Evolutionary conservation across 2,113 vertebrate species (phyloP).

Genomic region (Sylvia atricapilla): DNA sequence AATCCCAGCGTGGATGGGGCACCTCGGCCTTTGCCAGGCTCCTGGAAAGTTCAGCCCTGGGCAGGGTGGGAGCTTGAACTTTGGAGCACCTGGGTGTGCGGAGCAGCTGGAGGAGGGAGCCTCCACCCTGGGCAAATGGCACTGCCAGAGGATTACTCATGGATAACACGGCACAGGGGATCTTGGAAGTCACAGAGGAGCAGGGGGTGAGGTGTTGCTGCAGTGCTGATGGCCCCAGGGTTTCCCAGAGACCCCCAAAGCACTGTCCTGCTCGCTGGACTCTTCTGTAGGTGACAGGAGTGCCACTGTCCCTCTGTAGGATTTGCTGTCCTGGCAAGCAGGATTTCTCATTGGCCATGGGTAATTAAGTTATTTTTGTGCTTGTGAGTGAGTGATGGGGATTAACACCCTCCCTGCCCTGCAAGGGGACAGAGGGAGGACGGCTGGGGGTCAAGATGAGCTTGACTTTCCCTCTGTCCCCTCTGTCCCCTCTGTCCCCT

Average conservation of each 20-base stretch:
- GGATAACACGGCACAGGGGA: accelerated
- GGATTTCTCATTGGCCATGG: not conserved
- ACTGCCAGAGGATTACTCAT: not conserved
- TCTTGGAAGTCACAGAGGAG: not conserved
- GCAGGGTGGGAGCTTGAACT: conserved; percentile 28
- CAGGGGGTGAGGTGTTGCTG: not conserved
- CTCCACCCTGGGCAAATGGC: not conserved
- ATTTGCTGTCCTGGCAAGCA: not conserved
- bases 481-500: too few species aligned
- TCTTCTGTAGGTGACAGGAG: not conserved
- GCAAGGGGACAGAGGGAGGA: not conserved
- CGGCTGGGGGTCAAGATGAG: not conserved
- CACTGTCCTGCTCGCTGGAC: not conserved
- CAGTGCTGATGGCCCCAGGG: not conserved
- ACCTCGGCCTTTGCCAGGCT: not conserved
- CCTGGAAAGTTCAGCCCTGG: not conserved
- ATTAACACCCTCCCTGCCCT: not conserved
- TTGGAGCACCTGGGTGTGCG: not conserved
- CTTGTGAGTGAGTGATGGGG: not conserved
- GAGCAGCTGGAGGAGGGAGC: not conserved
- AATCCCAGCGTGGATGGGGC: accelerated
- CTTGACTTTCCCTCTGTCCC: not conserved
- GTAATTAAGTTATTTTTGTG: not conserved
- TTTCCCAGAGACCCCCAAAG: not conserved
- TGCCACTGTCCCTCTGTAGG: not conserved